These are phyloP conservation scores for Jacana jacana DNA, from an alignment of 2,113 vertebrate genomes.

Conservation along the genomic window DNA sequence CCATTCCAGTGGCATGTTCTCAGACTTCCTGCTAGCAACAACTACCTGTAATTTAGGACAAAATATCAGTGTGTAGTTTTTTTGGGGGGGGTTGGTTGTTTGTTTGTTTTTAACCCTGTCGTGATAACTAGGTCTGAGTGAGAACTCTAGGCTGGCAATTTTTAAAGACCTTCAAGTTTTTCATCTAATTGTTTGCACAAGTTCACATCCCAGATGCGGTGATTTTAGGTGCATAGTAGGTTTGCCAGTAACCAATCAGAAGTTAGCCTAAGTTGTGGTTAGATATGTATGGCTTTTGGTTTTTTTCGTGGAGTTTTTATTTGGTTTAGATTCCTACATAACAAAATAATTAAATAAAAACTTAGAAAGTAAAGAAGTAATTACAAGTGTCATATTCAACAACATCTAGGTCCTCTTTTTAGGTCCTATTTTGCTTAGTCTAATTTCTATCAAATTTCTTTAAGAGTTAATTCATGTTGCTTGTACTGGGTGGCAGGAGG, in stretches of 20 bases:
- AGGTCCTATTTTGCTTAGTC: not conserved
- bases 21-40: not conserved
- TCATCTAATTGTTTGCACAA: not conserved
- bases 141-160: not conserved
- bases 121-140: not conserved
- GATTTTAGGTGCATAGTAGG: not conserved
- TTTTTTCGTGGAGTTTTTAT: rapidly evolving
- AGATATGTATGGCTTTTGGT: not conserved
- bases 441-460: not conserved
- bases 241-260: not conserved
- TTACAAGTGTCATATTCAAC: not conserved
- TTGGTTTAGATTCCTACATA: not conserved
- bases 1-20: not conserved
- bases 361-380: not conserved
- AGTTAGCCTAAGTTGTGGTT: not conserved
- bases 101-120: not conserved
- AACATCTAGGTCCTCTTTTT: not conserved
- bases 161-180: not conserved
- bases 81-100: too few relatives aligned
- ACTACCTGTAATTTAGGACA: not conserved
- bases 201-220: not conserved
- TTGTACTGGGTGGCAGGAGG: not conserved
- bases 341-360: not conserved
- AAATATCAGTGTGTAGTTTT: not conserved
- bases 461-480: not conserved